A percentile compares a stretch with the other conserved stretches of the same genome.
Conservation (phyloP, 1,140 invertebrate genomes). For the Drosophila auraria region DNA sequence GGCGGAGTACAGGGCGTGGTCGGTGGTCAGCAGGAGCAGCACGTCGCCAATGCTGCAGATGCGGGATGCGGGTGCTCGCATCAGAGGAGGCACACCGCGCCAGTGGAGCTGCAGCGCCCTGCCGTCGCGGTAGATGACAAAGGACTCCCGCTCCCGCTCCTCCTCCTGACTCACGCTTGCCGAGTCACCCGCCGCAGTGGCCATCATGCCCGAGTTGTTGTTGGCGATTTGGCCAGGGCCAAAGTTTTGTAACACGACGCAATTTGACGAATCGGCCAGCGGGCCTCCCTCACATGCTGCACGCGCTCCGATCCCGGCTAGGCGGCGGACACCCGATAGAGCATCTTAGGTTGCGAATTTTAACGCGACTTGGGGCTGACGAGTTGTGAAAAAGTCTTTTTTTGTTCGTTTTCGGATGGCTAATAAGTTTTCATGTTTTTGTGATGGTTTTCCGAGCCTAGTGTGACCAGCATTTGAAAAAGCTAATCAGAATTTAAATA, state of each 20-base stretch:
- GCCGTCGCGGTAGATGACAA: slow-evolving; percentile 56
- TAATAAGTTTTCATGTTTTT: slow-evolving; percentile 64
- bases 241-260: slow-evolving; percentile 53
- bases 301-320: slow-evolving; percentile 5
- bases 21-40: slow-evolving; percentile 68
- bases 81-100: slow-evolving; percentile 62
- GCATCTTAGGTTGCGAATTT: slow-evolving; percentile 8
- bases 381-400: not conserved
- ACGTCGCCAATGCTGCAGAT: slow-evolving; percentile 38
- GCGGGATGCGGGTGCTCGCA: slow-evolving; percentile 56
- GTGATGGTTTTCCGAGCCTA: slow-evolving; percentile 57
- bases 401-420: slow-evolving; percentile 33
- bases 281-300: slow-evolving; percentile 25
- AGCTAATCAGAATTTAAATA: slow-evolving; percentile 12
- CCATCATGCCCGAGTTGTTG: slow-evolving; percentile 43
- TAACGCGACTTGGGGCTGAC: slow-evolving; percentile 8
- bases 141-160: slow-evolving; percentile 42
- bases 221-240: slow-evolving; percentile 38
- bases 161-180: slow-evolving; percentile 15
- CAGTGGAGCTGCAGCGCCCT: slow-evolving; percentile 57
- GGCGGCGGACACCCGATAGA: not conserved
- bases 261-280: slow-evolving; percentile 26
- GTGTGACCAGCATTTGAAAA: slow-evolving; percentile 41
- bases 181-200: slow-evolving; percentile 33
- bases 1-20: slow-evolving; percentile 61